Conservation (phyloP, 2,888 invertebrate species). For the Spatulosminthurus flaviceps region DNA sequence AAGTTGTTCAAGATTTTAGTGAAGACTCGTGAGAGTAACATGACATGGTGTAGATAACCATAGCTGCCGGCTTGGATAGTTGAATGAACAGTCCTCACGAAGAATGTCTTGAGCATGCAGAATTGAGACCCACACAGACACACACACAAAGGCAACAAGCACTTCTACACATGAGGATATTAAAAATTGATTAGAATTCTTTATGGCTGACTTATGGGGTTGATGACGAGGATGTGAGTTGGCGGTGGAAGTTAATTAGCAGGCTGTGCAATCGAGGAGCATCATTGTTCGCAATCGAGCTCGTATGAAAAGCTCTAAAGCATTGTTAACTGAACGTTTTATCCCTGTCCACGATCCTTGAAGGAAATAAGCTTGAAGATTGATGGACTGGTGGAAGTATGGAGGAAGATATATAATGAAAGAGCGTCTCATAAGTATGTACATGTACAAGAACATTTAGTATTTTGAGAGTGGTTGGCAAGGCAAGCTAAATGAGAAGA, state of each 20-base stretch:
- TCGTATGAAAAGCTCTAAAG: background rate
- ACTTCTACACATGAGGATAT: conserved; percentile 11
- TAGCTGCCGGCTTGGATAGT: no score
- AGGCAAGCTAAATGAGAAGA: conserved; percentile 29
- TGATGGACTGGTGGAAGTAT: conserved; percentile 34
- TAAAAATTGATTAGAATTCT: conserved; percentile 30
- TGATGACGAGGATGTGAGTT: conserved; percentile 24
- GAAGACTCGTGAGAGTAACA: no score
- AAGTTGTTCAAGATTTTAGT: background rate
- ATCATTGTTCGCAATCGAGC: conserved; percentile 5
- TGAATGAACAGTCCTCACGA: no score
- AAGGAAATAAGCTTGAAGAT: conserved; percentile 43
- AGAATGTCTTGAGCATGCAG: no score
- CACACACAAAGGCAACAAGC: background rate
- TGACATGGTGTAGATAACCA: no score
- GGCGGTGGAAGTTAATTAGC: conserved; percentile 32
- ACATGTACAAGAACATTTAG: background rate
- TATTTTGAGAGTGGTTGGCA: conserved; percentile 34
- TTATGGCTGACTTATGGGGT: conserved; percentile 21
- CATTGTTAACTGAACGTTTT: conserved; percentile 18
- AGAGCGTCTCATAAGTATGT: no score
- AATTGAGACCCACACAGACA: background rate
- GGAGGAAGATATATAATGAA: conserved; percentile 28
- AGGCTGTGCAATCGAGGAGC: conserved; percentile 16
- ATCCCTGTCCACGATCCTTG: conserved; percentile 13